These are phyloP conservation scores for Cyclina sinensis DNA, from an alignment of 1,140 invertebrate species.

Conservation along the genomic window DNA sequence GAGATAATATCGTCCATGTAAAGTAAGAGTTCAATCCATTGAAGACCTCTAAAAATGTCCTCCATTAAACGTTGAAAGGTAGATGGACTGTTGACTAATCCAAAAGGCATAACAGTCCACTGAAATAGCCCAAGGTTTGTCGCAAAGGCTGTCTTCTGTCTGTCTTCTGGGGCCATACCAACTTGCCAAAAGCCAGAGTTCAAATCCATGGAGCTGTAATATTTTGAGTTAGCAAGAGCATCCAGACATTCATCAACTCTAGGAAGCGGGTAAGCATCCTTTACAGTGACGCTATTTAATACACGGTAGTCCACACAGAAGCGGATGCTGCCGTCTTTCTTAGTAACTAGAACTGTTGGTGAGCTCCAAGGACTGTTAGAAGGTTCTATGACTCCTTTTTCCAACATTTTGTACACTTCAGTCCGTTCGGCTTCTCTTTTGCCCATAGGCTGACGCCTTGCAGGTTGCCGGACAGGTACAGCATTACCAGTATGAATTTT, in stretches of 20 bases:
- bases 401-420: constrained; percentile 32
- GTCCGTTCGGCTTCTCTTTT: constrained; percentile 36
- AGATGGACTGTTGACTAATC: neutral
- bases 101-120: neutral
- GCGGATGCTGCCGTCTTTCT: too few species aligned
- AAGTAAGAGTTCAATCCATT: constrained; percentile 3
- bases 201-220: constrained; percentile 68
- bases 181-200: constrained; percentile 84
- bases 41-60: neutral
- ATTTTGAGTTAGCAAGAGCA: constrained; percentile 51
- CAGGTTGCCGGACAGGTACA: constrained; percentile 59
- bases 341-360: constrained; percentile 75
- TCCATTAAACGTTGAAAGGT: constrained; percentile 13
- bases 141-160: constrained; percentile 80
- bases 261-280: constrained; percentile 73
- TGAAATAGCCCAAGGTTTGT: constrained; percentile 28
- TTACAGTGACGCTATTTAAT: constrained; percentile 71
- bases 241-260: constrained; percentile 73
- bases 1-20: constrained; percentile 36
- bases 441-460: constrained; percentile 36
- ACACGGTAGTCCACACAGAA: constrained; percentile 75
- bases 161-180: constrained; percentile 77
- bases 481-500: constrained; percentile 60
- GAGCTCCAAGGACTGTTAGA: constrained; percentile 75
- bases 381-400: constrained; percentile 72